Evolutionary conservation across 1,140 invertebrate species (phyloP).

Genomic region (Orchestia grillus): DNA sequence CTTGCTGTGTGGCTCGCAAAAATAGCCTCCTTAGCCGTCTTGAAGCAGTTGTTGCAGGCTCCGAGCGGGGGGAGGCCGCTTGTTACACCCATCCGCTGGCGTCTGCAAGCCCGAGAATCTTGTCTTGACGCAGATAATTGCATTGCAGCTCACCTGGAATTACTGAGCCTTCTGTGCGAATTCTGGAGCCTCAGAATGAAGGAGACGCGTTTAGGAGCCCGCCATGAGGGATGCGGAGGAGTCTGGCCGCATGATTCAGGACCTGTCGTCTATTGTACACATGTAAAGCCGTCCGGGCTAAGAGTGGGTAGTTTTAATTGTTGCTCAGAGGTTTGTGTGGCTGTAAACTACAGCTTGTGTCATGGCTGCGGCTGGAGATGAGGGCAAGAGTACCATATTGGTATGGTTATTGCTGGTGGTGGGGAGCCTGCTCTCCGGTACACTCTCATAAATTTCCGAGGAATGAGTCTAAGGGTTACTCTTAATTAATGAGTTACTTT

Average conservation of each 20-base stretch:
- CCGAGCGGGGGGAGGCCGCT: neutral
- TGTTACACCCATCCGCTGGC: neutral
- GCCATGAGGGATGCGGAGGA: neutral
- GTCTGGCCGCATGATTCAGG: neutral
- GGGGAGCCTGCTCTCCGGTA: neutral
- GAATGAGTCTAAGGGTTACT: neutral
- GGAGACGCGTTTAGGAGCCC: neutral
- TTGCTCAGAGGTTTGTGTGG: neutral
- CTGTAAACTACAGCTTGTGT: neutral
- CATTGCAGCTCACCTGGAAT: conserved; percentile 38
- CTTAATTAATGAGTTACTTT: too few relatives aligned
- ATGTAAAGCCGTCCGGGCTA: neutral
- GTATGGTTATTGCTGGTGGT: neutral
- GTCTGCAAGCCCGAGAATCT: neutral
- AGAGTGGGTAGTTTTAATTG: neutral
- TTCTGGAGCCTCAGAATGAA: neutral
- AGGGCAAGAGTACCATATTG: neutral
- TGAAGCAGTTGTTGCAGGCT: neutral
- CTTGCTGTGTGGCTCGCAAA: neutral
- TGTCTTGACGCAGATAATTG: neutral
- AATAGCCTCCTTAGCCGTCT: neutral
- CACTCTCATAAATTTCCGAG: neutral
- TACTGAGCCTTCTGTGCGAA: conserved; percentile 3
- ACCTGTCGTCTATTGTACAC: conserved; percentile 12
- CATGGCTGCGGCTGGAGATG: neutral